Conservation (phyloP, 2,113 vertebrate genomes). For the Phoxinus phoxinus region DNA sequence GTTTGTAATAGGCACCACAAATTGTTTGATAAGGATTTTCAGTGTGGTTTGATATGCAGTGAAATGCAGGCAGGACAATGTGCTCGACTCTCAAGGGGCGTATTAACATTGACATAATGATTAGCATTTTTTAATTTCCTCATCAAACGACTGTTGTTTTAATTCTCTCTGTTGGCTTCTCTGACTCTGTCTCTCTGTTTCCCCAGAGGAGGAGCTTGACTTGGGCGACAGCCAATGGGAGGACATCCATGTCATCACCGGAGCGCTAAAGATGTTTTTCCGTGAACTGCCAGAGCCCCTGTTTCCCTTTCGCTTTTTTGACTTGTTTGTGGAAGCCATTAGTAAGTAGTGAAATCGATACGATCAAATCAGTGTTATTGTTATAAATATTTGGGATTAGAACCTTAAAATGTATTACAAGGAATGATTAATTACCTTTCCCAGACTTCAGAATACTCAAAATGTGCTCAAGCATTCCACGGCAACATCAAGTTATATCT, state of each 20-base stretch:
- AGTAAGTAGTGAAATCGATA: slow-evolving; percentile 82
- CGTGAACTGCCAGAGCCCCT: slow-evolving; percentile 95
- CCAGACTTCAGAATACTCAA: neutral
- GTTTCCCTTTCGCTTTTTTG: slow-evolving; percentile 92
- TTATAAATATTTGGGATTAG: slow-evolving; percentile 8
- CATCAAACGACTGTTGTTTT: slow-evolving; percentile 91
- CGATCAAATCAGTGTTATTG: neutral
- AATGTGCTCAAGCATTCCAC: slow-evolving; percentile 6
- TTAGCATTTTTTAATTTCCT: slow-evolving; percentile 90
- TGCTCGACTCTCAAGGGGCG: slow-evolving; percentile 40
- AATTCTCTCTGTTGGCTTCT: slow-evolving; percentile 52
- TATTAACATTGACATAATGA: slow-evolving; percentile 97
- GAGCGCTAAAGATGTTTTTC: slow-evolving; percentile 99
- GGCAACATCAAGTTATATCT: slow-evolving; percentile 18
- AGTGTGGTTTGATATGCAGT: slow-evolving; percentile 20
- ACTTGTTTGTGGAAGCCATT: slow-evolving; percentile 89
- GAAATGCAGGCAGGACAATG: slow-evolving; percentile 39
- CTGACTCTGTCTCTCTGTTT: slow-evolving; percentile 67
- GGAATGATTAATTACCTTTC: slow-evolving; percentile 24
- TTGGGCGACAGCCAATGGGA: slow-evolving; percentile 98
- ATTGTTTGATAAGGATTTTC: slow-evolving; percentile 28
- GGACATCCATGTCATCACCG: slow-evolving; percentile 97
- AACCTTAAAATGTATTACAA: slow-evolving; percentile 10
- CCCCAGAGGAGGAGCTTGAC: slow-evolving; percentile 96
- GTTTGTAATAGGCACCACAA: slow-evolving; percentile 13